Evolutionary conservation across 2,797 vertebrate genomes (phyloP), one percentile per base, ranked within the genome.

Genomic region (Pseudochaenichthys georgianus): DNA sequence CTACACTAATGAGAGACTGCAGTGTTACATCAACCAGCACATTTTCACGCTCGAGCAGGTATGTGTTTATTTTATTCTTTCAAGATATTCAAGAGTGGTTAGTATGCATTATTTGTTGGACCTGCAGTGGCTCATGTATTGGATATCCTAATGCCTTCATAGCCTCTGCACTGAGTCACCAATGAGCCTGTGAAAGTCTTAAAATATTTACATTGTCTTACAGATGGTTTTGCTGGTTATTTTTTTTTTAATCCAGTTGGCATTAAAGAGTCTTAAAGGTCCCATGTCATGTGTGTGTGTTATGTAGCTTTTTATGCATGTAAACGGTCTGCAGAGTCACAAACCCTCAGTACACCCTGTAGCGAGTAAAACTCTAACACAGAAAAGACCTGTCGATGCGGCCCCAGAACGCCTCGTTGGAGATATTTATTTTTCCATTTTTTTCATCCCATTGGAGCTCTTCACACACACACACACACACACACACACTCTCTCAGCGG

Each of bases 21-120:
- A 98, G 83, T 94, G 95, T 91, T 98, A 98, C 90, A 97, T 97
- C 87, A 99, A 96, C 81, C 96, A 97, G 70, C 95, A 96, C 77
- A 96, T 99, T 87, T 99, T 99, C 93, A 95, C 94, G 51, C 84
- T 96, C 48, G 94, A 97, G 77, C 98, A 99, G 94, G 98, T 98
- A 78, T 1, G 88, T 91, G 59, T 54, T 53, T 5, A 43, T 54
- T 67, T 52, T 17, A 13, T n/a, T 23, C 16, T 34, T 9, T 3
- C 0, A 12, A 31, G n/a, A 57, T 6, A 31, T 43, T 59, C 4
- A 19, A 5, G 4, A 4, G 23, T 16, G 5, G 12, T 13, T 48
- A n/a, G 13, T 41, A 10, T 66, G 47, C 9, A 13, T 21, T 66
- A 3, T 53, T 21, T 70, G 54, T 65, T 5, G 17, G 17, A 12